phyloP scores from a whole-genome alignment of 2,797 vertebrate species.

The Enteromius thamalakanensis region DNA sequence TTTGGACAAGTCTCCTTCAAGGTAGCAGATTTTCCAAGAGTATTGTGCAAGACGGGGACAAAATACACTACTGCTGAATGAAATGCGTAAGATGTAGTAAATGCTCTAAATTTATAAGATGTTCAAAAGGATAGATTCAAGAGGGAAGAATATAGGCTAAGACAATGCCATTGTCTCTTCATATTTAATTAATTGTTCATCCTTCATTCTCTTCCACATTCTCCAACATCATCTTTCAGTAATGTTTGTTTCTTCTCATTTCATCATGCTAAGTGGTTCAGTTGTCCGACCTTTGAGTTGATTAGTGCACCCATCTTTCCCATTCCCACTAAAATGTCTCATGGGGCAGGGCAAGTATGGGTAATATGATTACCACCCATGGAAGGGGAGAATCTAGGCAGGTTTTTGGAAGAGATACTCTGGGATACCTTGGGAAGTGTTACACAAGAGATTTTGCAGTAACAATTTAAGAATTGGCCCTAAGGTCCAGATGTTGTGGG shows the following conservation, averaged over 20 bases:
- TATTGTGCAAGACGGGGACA: not conserved
- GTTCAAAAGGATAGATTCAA: not conserved
- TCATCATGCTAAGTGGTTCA: conserved; percentile 77
- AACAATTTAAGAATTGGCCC: not conserved
- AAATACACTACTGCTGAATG: not conserved
- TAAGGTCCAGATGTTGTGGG: not conserved
- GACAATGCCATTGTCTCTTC: conserved; percentile 51
- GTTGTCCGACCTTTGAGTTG: conserved; percentile 69
- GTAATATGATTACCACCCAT: conserved; percentile 75
- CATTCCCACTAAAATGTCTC: conserved; percentile 71
- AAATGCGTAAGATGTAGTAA: conserved; percentile 1
- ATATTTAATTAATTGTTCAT: not conserved
- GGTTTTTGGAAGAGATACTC: not conserved
- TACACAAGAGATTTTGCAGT: conserved; percentile 11
- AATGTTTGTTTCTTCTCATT: conserved; percentile 60
- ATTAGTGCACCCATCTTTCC: conserved; percentile 70
- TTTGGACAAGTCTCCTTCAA: conserved; percentile 3
- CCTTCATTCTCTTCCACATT: conserved; percentile 45
- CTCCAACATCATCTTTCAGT: conserved; percentile 52
- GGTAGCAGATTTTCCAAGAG: not conserved
- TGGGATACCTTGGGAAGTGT: not conserved
- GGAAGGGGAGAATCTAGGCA: conserved; percentile 42
- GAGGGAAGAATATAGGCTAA: conserved; percentile 6
- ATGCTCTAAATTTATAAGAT: not conserved
- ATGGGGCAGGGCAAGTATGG: conserved; percentile 67